These are phyloP conservation scores for Odontesthes bonariensis DNA, from an alignment of 2,113 vertebrate genomes.

Conservation along the genomic window DNA sequence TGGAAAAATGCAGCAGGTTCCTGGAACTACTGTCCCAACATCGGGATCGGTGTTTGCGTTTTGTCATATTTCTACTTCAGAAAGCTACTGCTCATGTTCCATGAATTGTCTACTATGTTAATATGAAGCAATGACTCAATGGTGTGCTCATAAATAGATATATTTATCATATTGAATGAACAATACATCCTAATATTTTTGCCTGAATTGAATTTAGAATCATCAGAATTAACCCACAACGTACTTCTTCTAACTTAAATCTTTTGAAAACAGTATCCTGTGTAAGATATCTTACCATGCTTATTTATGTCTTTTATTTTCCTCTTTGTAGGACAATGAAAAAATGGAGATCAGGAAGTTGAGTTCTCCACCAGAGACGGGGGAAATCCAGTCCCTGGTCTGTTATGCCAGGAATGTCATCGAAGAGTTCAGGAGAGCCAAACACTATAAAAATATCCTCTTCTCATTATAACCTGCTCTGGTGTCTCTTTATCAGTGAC, in stretches of 20 bases:
- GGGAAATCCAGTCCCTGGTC: slow-evolving; percentile 88
- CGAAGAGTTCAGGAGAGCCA: slow-evolving; percentile 96
- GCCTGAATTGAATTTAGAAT: too few relatives aligned
- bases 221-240: too few relatives aligned
- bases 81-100: not conserved
- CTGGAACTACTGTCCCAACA: too few relatives aligned
- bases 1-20: too few relatives aligned
- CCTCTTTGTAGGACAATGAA: slow-evolving; percentile 86
- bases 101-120: not conserved
- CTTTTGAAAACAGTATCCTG: too few relatives aligned
- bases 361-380: slow-evolving; percentile 82
- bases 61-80: not conserved
- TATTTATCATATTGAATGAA: too few relatives aligned
- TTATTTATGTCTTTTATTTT: not conserved
- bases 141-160: too few relatives aligned
- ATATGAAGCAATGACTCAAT: too few relatives aligned
- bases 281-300: not conserved
- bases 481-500: not conserved
- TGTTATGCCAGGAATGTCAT: slow-evolving; percentile 93
- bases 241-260: too few relatives aligned
- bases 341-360: slow-evolving; percentile 91
- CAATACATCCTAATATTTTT: too few relatives aligned
- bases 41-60: too few relatives aligned
- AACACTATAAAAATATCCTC: slow-evolving; percentile 99
- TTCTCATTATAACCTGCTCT: slow-evolving; percentile 41